A percentile compares a stretch with the other conserved stretches of the same genome.
These are phyloP conservation scores for Connochaetes taurinus DNA, from an alignment of 2,113 vertebrate species.

Conservation along the genomic window DNA sequence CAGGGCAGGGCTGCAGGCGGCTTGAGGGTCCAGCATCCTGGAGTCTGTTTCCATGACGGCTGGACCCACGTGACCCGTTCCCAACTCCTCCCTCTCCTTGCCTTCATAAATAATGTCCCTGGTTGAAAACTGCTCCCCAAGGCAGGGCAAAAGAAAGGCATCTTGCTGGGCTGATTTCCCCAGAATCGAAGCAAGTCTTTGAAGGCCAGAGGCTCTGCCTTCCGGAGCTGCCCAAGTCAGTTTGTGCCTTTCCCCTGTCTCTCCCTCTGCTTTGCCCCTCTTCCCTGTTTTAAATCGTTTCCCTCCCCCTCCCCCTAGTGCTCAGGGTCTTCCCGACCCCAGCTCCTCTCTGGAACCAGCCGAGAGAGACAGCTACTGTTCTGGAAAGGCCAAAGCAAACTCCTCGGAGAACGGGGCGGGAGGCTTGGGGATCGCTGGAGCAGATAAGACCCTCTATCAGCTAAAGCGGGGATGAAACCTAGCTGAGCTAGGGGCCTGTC, in stretches of 20 bases:
- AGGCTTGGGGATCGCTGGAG: background rate
- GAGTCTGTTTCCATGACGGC: conserved; percentile 33
- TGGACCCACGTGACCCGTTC: background rate
- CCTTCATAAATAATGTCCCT: conserved; percentile 30
- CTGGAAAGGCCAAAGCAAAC: background rate
- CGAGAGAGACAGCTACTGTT: background rate
- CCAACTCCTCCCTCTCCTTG: background rate
- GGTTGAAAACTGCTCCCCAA: conserved; percentile 6
- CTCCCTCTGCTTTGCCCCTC: background rate
- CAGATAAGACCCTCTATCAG: background rate
- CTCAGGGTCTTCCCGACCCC: background rate
- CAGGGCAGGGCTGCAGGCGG: accelerated
- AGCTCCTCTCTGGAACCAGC: background rate
- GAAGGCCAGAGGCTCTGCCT: background rate
- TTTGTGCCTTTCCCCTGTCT: background rate
- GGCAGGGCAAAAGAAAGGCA: background rate
- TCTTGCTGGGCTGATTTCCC: background rate
- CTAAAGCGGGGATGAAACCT: background rate
- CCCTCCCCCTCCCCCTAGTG: background rate
- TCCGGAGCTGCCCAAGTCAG: background rate
- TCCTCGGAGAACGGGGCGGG: background rate
- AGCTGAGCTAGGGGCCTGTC: background rate
- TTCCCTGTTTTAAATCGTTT: background rate
- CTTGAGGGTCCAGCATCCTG: accelerated
- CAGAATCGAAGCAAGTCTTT: background rate